Conservation (phyloP, 1,140 invertebrate species). For the Lordiphosa mommai region DNA sequence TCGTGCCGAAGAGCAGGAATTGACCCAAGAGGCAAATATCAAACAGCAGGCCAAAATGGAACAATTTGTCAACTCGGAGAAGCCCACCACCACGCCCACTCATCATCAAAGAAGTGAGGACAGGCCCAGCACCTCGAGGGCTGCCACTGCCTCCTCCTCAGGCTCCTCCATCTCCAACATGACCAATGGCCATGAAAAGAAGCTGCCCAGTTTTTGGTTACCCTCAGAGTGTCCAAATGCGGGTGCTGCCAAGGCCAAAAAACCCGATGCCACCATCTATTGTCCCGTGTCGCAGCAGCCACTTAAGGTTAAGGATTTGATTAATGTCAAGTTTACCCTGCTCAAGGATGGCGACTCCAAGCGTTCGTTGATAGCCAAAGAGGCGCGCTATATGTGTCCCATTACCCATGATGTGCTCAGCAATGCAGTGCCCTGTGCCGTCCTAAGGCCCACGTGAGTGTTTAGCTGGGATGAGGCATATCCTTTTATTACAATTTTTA, state of each 20-base stretch:
- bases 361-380: constrained; percentile 89
- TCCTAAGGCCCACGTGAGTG: constrained; percentile 93
- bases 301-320: constrained; percentile 93
- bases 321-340: constrained; percentile 95
- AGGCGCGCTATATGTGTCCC: constrained; percentile 97
- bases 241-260: constrained; percentile 86
- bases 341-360: constrained; percentile 92
- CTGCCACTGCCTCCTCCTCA: constrained; percentile 23
- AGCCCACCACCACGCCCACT: constrained; percentile 57
- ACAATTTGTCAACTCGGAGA: constrained; percentile 86
- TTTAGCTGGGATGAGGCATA: background rate
- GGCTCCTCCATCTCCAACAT: constrained; percentile 88
- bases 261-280: constrained; percentile 94
- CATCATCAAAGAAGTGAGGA: constrained; percentile 21
- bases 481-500: background rate
- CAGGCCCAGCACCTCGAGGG: constrained; percentile 36
- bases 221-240: constrained; percentile 95
- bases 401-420: constrained; percentile 97
- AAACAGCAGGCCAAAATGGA: constrained; percentile 85
- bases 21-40: constrained; percentile 73
- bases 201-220: constrained; percentile 98
- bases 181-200: constrained; percentile 83
- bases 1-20: constrained; percentile 85
- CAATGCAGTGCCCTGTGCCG: constrained; percentile 96
- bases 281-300: constrained; percentile 96